Base-by-base conservation (phyloP, 2,888 invertebrate species). In the Plagodis pulveraria region DNA sequence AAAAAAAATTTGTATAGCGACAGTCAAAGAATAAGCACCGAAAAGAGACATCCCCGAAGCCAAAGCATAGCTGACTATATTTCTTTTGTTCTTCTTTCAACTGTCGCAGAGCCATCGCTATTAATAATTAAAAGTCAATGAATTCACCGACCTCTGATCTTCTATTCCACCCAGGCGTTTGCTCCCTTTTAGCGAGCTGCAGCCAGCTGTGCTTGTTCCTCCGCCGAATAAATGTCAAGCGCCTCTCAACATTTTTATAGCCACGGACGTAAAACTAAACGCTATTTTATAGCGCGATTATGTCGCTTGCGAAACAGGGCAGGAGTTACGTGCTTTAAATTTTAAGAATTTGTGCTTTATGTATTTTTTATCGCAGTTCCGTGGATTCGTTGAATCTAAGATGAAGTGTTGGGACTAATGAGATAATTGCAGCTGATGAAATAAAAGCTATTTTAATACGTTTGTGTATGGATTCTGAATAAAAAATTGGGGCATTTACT, bases 241-340 rank as follows among this genome's bases (percentile, higher is more conserved):
- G 67, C 65, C 74, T 71, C 72, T 78, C 75, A 77, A 73, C 74
- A 65, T 74, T 81, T 76, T 81, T 80, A 77, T 72, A 67, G 76
- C 71, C 9, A 48, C 56, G 65, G 65, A 67, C 72, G 71, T 77
- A 76, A 78, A 76, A 76, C 75, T 80, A 79, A 80, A 74, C 75
- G 75, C 67, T 76, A 73, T 82, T 84, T 84, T 84, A 84, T 72
- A 69, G 72, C 67, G 51, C 74, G 76, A 81, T 83, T 81, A 84
- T 77, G 74, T 75, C 67, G 68, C 64, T 72, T 71, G 69, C 72
- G 67, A 73, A 77, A 77, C 71, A 68, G 57, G 60, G 40, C 5
- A 40, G 40, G 10, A 8, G 67, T 57, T 66, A 73, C 71, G 74
- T 72, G 78, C 70, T 77, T 71, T 71, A 71, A 70, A 74, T 72